Evolutionary conservation across 2,888 invertebrate species (phyloP).

Genomic region (Nipponacmea schrenckii): DNA sequence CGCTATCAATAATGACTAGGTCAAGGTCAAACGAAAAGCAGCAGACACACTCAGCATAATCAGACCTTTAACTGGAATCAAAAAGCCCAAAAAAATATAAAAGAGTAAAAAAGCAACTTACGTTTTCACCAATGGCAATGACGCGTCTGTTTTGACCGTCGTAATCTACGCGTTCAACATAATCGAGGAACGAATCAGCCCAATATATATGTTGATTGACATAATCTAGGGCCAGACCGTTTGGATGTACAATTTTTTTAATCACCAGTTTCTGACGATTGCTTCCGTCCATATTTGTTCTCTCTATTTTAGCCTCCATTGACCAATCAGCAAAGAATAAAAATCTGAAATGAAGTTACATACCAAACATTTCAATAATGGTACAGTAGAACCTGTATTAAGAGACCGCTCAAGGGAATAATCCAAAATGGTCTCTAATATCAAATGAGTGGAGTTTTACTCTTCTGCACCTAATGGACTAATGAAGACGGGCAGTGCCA

Average conservation of each 20-base stretch:
- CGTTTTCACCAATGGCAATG: conserved; percentile 34
- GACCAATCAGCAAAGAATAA: conserved; percentile 95
- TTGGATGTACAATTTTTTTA: conserved; percentile 82
- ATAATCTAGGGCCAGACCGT: conserved; percentile 83
- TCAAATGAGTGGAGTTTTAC: neutral
- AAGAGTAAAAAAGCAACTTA: conserved; percentile 18
- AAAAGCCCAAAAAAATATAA: too few species aligned
- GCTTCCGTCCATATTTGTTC: conserved; percentile 85
- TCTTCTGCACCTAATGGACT: too few species aligned
- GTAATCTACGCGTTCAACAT: conserved; percentile 79
- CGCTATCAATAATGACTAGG: too few species aligned
- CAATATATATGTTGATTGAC: conserved; percentile 82
- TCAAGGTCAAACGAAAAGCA: too few species aligned
- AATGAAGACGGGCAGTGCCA: too few species aligned
- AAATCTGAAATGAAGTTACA: conserved; percentile 70
- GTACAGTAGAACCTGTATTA: too few species aligned
- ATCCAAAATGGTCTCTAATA: neutral
- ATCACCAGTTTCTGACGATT: conserved; percentile 75
- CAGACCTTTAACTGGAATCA: too few species aligned
- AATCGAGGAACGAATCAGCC: conserved; percentile 78
- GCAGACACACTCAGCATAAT: too few species aligned
- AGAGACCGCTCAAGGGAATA: too few species aligned
- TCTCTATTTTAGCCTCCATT: conserved; percentile 80
- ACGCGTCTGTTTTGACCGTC: conserved; percentile 73
- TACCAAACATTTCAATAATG: neutral